A percentile compares a stretch with the other conserved stretches of the same genome.
phyloP scores from a whole-genome alignment of 37 sponge, comb jelly and placozoan genomes.

The Halichondria panicea region DNA sequence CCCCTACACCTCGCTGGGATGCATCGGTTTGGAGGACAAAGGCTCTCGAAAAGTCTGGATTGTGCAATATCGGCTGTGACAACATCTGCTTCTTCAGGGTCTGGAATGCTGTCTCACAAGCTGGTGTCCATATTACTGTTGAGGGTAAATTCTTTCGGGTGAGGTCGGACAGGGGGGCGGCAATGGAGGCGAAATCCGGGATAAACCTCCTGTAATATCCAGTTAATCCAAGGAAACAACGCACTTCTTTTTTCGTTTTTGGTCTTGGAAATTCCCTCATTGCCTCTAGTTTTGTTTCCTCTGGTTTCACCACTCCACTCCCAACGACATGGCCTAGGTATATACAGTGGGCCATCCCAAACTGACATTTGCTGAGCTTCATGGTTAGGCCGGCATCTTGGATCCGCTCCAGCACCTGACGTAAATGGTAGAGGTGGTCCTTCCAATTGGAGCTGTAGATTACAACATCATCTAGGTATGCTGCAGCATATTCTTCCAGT shows the following conservation, averaged over 20 bases:
- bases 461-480: conserved; percentile 47
- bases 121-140: conserved; percentile 21
- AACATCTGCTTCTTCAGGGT: conserved; percentile 12
- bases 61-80: conserved; percentile 13
- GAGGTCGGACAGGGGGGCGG: conserved; percentile 20
- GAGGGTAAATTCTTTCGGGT: conserved; percentile 16
- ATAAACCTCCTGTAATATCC: conserved; percentile 10
- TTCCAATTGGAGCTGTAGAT: conserved; percentile 13
- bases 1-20: conserved; percentile 35
- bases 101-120: conserved; percentile 31
- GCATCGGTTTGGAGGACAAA: conserved; percentile 50
- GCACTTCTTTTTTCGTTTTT: conserved; percentile 1
- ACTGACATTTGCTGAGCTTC: conserved; percentile 11
- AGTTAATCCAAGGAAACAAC: conserved; percentile 6
- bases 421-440: background rate
- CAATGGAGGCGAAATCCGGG: background rate
- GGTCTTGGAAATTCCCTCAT: conserved; percentile 16
- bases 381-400: conserved; percentile 16
- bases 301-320: conserved; percentile 17
- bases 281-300: conserved; percentile 44
- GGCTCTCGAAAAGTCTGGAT: conserved; percentile 15
- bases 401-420: conserved; percentile 9
- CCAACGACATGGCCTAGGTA: conserved; percentile 45
- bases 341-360: conserved; percentile 1
- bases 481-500: background rate